Conservation (phyloP, 2,113 vertebrate species). For the Hemichromis elongatus region DNA sequence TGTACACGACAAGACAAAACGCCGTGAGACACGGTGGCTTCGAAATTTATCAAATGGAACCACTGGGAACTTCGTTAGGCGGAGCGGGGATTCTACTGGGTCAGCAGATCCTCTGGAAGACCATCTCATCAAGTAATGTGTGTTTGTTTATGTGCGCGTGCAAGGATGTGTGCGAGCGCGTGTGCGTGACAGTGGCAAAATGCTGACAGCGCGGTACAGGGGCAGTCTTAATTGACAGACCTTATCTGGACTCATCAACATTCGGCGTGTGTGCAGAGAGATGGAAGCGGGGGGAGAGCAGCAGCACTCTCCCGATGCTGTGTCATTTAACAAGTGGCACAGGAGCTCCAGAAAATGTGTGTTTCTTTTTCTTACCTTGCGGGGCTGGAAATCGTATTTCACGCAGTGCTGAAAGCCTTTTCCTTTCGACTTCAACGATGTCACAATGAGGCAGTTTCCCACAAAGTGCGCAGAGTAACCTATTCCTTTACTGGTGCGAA, state of each 20-base stretch:
- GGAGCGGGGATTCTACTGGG: constrained; percentile 28
- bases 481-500: constrained; percentile 98
- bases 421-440: constrained; percentile 97
- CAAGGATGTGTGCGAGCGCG: neutral
- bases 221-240: constrained; percentile 56
- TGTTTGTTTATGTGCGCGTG: constrained; percentile 8
- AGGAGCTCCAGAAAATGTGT: neutral
- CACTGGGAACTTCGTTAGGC: constrained; percentile 58
- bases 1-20: neutral
- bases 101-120: constrained; percentile 53
- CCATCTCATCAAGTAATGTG: constrained; percentile 50
- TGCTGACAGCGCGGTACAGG: constrained; percentile 26
- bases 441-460: constrained; percentile 98
- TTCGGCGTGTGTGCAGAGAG: constrained; percentile 3
- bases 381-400: constrained; percentile 97
- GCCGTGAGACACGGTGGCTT: constrained; percentile 34
- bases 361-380: constrained; percentile 80
- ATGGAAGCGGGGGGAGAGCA: neutral
- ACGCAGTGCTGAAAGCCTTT: constrained; percentile 99
- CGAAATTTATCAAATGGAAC: constrained; percentile 61
- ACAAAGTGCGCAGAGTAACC: constrained; percentile 99
- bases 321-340: constrained; percentile 16
- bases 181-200: constrained; percentile 12
- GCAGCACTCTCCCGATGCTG: neutral
- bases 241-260: constrained; percentile 56